A percentile compares a stretch with the other conserved stretches of the same genome.
Evolutionary conservation across 2,113 vertebrate species (phyloP).

Genomic region (Todiramphus saurophagus): DNA sequence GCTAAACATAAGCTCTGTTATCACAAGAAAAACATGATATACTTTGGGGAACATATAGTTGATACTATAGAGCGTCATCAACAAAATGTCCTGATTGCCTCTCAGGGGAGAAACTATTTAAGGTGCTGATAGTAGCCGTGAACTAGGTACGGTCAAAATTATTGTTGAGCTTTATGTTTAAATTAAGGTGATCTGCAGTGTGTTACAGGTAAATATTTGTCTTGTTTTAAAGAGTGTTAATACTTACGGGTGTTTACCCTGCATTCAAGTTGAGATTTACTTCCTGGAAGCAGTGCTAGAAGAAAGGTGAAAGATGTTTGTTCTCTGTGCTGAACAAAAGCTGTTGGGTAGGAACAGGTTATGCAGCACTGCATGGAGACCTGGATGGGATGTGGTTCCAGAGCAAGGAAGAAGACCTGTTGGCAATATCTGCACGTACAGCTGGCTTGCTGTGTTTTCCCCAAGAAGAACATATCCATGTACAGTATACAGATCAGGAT

Average conservation of each 20-base stretch:
- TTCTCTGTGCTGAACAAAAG: not conserved
- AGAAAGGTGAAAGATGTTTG: not conserved
- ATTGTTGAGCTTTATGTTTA: not conserved
- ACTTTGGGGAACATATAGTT: not conserved
- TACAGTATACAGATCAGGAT: not conserved
- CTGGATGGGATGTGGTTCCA: not conserved
- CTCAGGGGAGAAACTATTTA: not conserved
- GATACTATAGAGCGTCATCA: not conserved
- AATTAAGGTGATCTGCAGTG: not conserved
- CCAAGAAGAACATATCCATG: not conserved
- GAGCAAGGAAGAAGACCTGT: not conserved
- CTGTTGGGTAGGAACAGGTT: not conserved
- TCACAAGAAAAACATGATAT: not conserved
- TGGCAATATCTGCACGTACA: not conserved
- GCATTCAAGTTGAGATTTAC: not conserved
- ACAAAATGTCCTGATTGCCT: not conserved
- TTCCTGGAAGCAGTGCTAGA: slow-evolving; percentile 1
- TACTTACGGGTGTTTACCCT: not conserved
- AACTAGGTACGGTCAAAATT: not conserved
- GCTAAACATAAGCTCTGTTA: not conserved
- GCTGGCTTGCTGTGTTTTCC: rapidly evolving
- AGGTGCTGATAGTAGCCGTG: not conserved
- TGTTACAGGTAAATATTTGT: slow-evolving; percentile 10
- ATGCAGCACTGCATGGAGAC: not conserved
- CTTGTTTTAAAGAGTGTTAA: not conserved